Evolutionary conservation across 2,797 vertebrate species (phyloP).

Genomic region (Tragopan temminckii): DNA sequence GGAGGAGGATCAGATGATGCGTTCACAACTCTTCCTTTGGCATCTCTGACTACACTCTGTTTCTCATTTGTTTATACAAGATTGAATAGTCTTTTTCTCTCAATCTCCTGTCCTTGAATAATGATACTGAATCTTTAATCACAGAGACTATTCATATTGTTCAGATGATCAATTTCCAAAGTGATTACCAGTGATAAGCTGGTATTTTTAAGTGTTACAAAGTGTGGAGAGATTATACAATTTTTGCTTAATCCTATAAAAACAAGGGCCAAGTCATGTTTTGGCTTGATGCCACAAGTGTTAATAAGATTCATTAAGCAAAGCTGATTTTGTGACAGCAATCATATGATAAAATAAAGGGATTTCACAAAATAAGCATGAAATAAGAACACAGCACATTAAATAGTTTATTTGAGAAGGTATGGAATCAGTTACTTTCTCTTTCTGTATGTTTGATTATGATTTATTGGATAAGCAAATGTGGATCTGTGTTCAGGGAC

Average conservation of each 20-base stretch:
- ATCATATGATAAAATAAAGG: neutral
- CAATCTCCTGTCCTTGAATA: neutral
- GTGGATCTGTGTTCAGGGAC: neutral
- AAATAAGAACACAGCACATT: neutral
- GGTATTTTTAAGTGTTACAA: neutral
- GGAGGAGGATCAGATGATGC: neutral
- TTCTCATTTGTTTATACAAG: neutral
- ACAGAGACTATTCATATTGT: neutral
- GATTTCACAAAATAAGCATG: neutral
- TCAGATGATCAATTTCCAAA: constrained; percentile 13
- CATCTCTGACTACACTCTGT: neutral
- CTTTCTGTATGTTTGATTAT: neutral
- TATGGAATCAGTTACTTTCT: neutral
- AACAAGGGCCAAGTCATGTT: neutral
- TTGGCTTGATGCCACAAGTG: neutral
- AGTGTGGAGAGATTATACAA: neutral
- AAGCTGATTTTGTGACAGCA: neutral
- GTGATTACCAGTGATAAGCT: neutral
- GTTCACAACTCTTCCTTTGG: neutral
- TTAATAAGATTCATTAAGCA: neutral
- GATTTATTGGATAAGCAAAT: neutral
- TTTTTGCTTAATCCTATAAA: neutral
- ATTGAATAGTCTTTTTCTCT: neutral
- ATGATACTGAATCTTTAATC: neutral
- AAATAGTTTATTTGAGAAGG: neutral